A percentile compares a stretch with the other conserved stretches of the same genome.
Conservation (phyloP, 2,888 invertebrate genomes). For the Drosophila siamana region DNA sequence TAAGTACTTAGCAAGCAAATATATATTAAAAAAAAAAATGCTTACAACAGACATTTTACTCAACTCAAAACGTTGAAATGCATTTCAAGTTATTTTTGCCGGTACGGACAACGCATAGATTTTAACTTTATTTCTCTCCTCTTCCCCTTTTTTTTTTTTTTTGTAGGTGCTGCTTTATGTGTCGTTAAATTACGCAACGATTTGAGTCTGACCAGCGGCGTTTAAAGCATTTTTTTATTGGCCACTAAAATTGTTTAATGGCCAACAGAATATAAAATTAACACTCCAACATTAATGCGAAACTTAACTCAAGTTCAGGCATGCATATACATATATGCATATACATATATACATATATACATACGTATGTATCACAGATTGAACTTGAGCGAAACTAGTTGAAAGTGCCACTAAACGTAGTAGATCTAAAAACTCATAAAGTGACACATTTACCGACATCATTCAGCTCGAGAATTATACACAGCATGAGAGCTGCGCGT, state of each 20-base stretch:
- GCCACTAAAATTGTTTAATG: constrained; percentile 24
- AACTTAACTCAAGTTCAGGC: constrained; percentile 6
- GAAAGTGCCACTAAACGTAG: not conserved
- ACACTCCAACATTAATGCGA: constrained; percentile 14
- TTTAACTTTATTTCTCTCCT: constrained; percentile 8
- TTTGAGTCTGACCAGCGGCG: constrained; percentile 26
- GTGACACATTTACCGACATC: not conserved
- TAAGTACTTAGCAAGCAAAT: constrained; percentile 64
- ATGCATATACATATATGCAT: too few relatives aligned
- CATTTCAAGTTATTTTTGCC: constrained; percentile 31
- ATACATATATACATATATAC: too few relatives aligned
- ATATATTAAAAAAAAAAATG: constrained; percentile 59
- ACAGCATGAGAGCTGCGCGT: not conserved
- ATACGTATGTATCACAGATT: not conserved
- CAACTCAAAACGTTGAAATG: constrained; percentile 30
- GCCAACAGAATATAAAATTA: constrained; percentile 5
- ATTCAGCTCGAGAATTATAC: not conserved
- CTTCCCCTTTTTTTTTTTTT: not conserved
- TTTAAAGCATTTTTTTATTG: constrained; percentile 40
- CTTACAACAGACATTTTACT: constrained; percentile 56
- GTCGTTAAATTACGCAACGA: constrained; percentile 35
- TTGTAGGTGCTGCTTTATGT: constrained; percentile 26
- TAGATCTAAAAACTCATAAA: constrained; percentile 2
- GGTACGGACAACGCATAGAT: constrained; percentile 5
- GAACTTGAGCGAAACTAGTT: not conserved